Base-by-base conservation (phyloP, 30 jellyfish, hydroid and myxozoan species). In the Hydractinia echinata region DNA sequence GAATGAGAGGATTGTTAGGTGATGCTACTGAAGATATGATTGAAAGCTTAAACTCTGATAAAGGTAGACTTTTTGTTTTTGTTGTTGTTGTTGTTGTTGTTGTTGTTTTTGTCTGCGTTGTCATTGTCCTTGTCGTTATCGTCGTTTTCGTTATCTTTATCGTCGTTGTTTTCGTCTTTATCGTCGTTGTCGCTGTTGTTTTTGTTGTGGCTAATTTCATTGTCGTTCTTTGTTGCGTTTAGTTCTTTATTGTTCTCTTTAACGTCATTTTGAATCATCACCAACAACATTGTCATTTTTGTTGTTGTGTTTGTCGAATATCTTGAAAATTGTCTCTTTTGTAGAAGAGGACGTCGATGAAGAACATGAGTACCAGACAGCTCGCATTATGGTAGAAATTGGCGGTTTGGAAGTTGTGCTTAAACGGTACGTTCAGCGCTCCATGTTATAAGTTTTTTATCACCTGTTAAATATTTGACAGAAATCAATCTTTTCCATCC, bases 21-120 rank as follows among this genome's bases (percentile, higher is more conserved):
- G 97, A 91, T 73, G 97, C 97, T 3, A 91, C 97, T 4, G 97
- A 91, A 91, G 97, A 91, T 66, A 91, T 91, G 89, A 90, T 91
- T 44, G 97, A 91, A 60, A 86, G 83, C 60, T 86, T 91, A 39
- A 87, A 86, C 70, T 72, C 72, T 60, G 96, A 83, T 51, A 82
- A 86, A 73, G 97, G 97, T 91, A 64, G 4, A 6, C 0, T 1
- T 7, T 8, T 62, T 62, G n/a, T n/a, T n/a, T n/a, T n/a, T n/a
- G n/a, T n/a, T 30, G 44, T 30, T 30, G 44, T 30, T 30, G 44
- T 58, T 58, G 18, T 58, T 58, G 69, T 58, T 58, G 18, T 58
- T 58, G 18, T 64, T 64, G 74, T 6, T 7, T 3, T 7, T 30
- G 10, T 64, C 0, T 51, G 74, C 74, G 18, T 4, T 13, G 74